Conservation (phyloP, 2,888 invertebrate genomes). For the Tromatobia lineatoria region DNA sequence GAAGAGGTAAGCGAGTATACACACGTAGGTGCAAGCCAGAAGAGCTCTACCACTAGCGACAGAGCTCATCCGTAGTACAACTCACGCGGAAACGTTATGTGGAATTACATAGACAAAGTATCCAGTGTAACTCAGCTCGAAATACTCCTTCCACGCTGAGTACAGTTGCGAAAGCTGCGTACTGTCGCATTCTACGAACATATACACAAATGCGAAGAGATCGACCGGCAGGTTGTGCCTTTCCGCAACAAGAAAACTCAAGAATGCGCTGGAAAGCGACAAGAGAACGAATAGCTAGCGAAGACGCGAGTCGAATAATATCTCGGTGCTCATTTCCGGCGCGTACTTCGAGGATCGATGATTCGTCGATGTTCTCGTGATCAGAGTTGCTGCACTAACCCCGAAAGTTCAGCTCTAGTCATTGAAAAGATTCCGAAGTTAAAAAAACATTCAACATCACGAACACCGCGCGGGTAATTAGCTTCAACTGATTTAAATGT, state of each 20-base stretch:
- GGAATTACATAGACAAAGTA: conserved; percentile 43
- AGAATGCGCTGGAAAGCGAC: conserved; percentile 40
- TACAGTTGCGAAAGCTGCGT: conserved; percentile 54
- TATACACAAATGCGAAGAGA: conserved; percentile 41
- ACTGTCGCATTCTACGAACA: conserved; percentile 41
- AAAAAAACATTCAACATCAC: not conserved
- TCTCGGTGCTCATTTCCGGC: conserved; percentile 64
- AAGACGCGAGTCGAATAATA: conserved; percentile 69
- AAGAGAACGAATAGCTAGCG: conserved; percentile 24
- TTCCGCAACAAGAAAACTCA: conserved; percentile 39
- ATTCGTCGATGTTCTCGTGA: conserved; percentile 30
- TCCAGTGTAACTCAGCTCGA: conserved; percentile 29
- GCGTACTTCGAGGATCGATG: conserved; percentile 51
- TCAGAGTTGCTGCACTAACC: not conserved
- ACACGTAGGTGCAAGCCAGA: conserved; percentile 52
- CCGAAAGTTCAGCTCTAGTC: conserved; percentile 13
- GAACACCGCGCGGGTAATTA: conserved; percentile 8
- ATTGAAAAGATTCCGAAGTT: conserved; percentile 20
- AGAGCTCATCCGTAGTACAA: not conserved
- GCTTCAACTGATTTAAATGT: conserved; percentile 4
- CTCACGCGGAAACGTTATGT: conserved; percentile 22
- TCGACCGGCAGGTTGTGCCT: conserved; percentile 38
- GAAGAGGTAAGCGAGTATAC: conserved; percentile 61
- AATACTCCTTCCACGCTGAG: conserved; percentile 33
- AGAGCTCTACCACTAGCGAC: conserved; percentile 62